Base-by-base conservation (phyloP, 1,140 invertebrate species). In the Mercenaria mercenaria region DNA sequence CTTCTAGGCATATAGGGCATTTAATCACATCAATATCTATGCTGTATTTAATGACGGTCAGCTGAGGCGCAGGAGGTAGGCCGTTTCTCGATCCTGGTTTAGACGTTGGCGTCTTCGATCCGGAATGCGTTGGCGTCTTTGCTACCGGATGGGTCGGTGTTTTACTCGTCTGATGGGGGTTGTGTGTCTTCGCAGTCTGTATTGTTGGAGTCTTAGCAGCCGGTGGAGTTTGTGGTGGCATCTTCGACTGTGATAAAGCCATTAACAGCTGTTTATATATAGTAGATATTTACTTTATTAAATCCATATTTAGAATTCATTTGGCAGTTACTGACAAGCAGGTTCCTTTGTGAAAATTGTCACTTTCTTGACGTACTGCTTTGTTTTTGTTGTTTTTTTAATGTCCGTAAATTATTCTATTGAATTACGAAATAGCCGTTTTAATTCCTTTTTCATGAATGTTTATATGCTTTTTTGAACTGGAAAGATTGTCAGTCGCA, bases 11-110 rank as follows among this genome's bases (percentile, higher is more conserved):
- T 29, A 79, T 61, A 3, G 86, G 86, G 37, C 86, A 88, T 72
- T 88, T 88, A 11, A 88, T 29, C 15, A 88, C 86, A 81, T 88
- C 86, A 34, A 37, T 67, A 61, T 88, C 86, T 23, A 88, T 81
- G 29, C 20, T 47, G 39, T 88, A 88, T 47, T 43, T 61, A 0
- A 88, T 77, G 10, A 64, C 47, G 1, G 39, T 80, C 10, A 88
- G 61, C n/a, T 88, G 76, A 8, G 86, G 86, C 11, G 74, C 47
- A 47, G 86, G 86, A 8, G 74, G 86, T 15, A 79, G 29, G n/a
- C 86, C 86, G 20, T 67, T 50, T 67, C 86, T 64, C 20, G 83
- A 85, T 0, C 83, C 67, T 0, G 39, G 83, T 74, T 85, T 85
- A 6, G n/a, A 50, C 26, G 83, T 50, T 15, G 64, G 43, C 10